Evolutionary conservation across 1,140 invertebrate genomes (phyloP).

Genomic region (Bradynema listronoti): DNA sequence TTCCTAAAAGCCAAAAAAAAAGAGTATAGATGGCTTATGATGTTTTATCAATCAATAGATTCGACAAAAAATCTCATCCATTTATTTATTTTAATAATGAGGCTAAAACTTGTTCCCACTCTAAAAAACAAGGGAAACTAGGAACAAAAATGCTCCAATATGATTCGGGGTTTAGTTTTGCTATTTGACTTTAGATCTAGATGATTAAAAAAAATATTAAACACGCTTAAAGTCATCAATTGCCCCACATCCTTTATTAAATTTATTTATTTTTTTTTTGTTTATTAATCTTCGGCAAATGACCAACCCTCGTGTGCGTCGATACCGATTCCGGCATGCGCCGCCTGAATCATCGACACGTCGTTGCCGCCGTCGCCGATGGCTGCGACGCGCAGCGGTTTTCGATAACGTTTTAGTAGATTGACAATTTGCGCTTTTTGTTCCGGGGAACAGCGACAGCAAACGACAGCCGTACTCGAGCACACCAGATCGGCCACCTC

Average conservation of each 20-base stretch:
- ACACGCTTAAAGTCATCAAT: not conserved
- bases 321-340: constrained; percentile 91
- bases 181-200: no score
- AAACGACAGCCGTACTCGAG: constrained; percentile 82
- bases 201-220: not conserved
- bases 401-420: constrained; percentile 80
- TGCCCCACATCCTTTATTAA: not conserved
- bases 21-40: no score
- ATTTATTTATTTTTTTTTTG: not conserved
- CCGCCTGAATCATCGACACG: constrained; percentile 72
- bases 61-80: no score
- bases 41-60: no score
- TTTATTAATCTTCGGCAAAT: constrained; percentile 20
- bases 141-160: no score
- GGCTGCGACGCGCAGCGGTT: constrained; percentile 64
- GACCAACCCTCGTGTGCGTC: constrained; percentile 66
- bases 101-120: no score
- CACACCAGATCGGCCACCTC: constrained; percentile 91
- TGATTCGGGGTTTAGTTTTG: no score
- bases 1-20: constrained; percentile 65
- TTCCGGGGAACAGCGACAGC: constrained; percentile 85
- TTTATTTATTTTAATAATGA: no score
- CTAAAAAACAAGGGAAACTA: no score
- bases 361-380: constrained; percentile 66
- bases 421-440: constrained; percentile 93